Percentiles rank a stretch among this genome's conserved stretches.
Evolutionary conservation across 2,113 vertebrate species (phyloP).

Genomic region (Megatriorchis doriae): DNA sequence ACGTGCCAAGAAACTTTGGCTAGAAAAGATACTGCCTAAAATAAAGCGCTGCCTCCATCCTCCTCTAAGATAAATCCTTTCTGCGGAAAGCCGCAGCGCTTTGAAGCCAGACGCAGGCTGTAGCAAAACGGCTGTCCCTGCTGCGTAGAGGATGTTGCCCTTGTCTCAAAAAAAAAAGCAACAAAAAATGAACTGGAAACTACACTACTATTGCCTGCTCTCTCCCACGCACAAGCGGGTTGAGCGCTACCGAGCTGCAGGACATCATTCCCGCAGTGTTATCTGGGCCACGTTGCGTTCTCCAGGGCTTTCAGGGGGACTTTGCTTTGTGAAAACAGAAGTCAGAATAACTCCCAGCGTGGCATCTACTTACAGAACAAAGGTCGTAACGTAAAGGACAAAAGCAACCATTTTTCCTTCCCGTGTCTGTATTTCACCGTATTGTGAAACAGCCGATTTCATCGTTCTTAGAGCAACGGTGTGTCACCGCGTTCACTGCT

Average conservation of each 20-base stretch:
- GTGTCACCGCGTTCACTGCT: neutral
- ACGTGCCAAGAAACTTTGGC: neutral
- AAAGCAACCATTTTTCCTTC: neutral
- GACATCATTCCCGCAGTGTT: neutral
- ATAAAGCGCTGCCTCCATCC: neutral
- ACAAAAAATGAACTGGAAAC: neutral
- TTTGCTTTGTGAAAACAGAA: slow-evolving; percentile 29
- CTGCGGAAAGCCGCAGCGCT: neutral
- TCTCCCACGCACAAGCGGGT: neutral
- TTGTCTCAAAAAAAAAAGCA: neutral
- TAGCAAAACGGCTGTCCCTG: neutral
- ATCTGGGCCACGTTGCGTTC: neutral
- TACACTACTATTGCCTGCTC: neutral
- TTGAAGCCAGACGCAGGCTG: neutral
- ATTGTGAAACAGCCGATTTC: neutral
- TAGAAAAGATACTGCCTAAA: neutral
- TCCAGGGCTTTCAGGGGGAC: neutral
- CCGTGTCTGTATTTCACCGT: neutral
- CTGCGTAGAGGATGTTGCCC: neutral
- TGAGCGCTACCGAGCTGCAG: neutral
- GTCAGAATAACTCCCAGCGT: neutral
- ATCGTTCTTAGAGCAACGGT: neutral
- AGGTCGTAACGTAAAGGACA: slow-evolving; percentile 1
- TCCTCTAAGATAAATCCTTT: neutral
- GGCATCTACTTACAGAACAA: neutral